Conservation (phyloP, 1,140 invertebrate species). For the Drosophila cardini region DNA sequence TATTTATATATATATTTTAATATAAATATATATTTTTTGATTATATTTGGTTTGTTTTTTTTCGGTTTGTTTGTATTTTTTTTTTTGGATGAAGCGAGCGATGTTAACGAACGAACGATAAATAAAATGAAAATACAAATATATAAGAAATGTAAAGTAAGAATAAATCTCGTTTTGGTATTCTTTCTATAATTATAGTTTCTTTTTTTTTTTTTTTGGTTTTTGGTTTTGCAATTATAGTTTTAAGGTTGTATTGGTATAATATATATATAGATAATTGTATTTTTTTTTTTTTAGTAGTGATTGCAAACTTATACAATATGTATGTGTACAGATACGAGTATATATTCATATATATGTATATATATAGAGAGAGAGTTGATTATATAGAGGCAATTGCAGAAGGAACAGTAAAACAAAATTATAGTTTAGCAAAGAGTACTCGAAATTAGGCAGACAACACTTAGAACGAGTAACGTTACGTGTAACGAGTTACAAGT, state of each 20-base stretch:
- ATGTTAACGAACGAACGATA: conserved; percentile 84
- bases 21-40: conserved; percentile 46
- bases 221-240: conserved; percentile 44
- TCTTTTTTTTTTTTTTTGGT: conserved; percentile 33
- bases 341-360: conserved; percentile 36
- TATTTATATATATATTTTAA: conserved; percentile 31
- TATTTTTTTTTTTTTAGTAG: conserved; percentile 4
- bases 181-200: conserved; percentile 33
- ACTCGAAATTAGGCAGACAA: conserved; percentile 60
- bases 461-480: conserved; percentile 58
- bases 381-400: conserved; percentile 50
- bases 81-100: conserved; percentile 83
- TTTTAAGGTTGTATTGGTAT: conserved; percentile 30
- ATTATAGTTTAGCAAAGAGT: conserved; percentile 57
- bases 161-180: conserved; percentile 62
- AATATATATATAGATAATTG: conserved; percentile 30
- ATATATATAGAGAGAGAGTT: conserved; percentile 9
- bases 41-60: conserved; percentile 61
- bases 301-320: conserved; percentile 35
- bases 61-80: conserved; percentile 61
- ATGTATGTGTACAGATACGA: conserved; percentile 42
- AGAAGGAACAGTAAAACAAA: conserved; percentile 48
- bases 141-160: conserved; percentile 82
- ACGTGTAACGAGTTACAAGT: conserved; percentile 32
- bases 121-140: conserved; percentile 84